Evolutionary conservation across 2,797 vertebrate genomes (phyloP).

Genomic region (Fringilla coelebs): DNA sequence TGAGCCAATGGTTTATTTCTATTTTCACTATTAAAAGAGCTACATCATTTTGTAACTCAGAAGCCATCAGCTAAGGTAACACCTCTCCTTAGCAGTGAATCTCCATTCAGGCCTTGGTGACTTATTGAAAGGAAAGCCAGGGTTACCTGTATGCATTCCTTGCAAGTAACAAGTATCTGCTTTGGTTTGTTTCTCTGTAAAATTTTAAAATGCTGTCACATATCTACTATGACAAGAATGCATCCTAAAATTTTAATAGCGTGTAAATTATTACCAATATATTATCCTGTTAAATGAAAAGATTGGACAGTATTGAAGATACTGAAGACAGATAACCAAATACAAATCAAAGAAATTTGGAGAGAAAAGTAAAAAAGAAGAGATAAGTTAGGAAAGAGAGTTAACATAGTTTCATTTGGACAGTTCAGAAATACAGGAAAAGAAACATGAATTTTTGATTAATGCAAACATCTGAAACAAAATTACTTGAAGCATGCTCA

Average conservation of each 20-base stretch:
- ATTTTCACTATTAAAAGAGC: background rate
- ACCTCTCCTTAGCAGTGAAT: background rate
- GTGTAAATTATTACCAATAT: background rate
- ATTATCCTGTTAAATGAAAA: background rate
- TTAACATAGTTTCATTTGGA: background rate
- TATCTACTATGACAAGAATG: background rate
- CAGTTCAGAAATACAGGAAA: background rate
- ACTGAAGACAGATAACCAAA: background rate
- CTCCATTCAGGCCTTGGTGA: background rate
- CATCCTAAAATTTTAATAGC: background rate
- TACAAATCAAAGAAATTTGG: background rate
- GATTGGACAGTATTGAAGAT: background rate
- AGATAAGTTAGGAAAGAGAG: background rate
- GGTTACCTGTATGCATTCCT: background rate
- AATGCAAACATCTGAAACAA: background rate
- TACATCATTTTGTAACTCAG: background rate
- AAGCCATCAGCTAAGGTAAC: background rate
- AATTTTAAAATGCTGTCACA: background rate
- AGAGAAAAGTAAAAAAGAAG: background rate
- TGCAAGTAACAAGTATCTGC: background rate
- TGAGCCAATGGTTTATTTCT: background rate
- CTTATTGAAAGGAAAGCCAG: background rate
- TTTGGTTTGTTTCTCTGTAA: accelerated
- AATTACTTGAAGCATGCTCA: background rate
- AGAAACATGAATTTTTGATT: background rate